Evolutionary conservation across 2,113 vertebrate genomes (phyloP).

Genomic region (Albula goreensis): DNA sequence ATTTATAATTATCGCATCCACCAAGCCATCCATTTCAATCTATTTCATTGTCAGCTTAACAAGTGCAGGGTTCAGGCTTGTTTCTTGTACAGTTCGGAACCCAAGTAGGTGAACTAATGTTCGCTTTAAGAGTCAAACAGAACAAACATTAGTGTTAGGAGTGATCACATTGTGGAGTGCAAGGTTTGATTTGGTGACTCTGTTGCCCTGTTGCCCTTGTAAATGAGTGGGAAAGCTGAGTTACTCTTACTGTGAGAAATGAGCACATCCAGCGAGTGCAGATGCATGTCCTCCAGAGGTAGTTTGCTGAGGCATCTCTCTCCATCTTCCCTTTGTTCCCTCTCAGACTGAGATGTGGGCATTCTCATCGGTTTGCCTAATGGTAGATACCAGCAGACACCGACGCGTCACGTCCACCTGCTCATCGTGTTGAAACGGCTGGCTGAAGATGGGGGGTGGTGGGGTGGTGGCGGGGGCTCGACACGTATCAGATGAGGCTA

Average conservation of each 20-base stretch:
- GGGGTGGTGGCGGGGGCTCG: too few species aligned
- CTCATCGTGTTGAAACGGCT: background rate
- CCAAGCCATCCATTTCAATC: background rate
- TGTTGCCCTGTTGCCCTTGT: background rate
- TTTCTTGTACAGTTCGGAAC: background rate
- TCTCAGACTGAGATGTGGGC: background rate
- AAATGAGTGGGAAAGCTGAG: background rate
- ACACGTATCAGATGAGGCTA: background rate
- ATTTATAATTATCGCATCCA: too few species aligned
- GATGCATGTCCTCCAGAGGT: background rate
- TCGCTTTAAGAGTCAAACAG: background rate
- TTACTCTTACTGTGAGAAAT: background rate
- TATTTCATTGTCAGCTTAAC: background rate
- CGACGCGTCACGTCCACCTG: background rate
- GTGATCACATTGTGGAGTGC: too few species aligned
- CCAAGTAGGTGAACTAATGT: background rate
- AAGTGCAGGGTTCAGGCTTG: background rate
- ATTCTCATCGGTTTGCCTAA: background rate
- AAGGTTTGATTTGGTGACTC: too few species aligned
- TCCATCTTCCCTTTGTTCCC: background rate
- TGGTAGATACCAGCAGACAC: background rate
- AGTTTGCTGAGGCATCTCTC: too few species aligned
- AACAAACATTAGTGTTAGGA: too few species aligned
- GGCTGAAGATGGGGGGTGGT: background rate
- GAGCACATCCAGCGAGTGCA: background rate